Base-by-base conservation (phyloP, 2,888 invertebrate genomes). In the Pteria penguin region DNA sequence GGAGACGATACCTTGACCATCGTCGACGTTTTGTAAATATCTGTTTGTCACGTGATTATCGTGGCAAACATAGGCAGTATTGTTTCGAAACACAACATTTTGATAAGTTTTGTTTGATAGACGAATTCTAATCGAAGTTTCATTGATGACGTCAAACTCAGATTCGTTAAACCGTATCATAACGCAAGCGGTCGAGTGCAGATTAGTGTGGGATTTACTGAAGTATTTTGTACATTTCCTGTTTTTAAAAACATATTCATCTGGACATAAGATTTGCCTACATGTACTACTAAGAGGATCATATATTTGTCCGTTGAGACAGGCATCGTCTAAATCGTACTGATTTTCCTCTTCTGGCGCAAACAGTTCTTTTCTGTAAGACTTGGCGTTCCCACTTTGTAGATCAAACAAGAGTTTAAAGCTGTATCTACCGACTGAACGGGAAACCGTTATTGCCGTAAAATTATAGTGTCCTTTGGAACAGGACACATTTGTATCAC, bases 221-320 rank as follows among this genome's bases (percentile, higher is more conserved):
- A 33, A 18, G 26, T n/a, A 27, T 54, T 68, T 27, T 33, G 14
- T 14, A 66, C 76, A 77, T 57, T 60, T 69, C n/a, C 63, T 58
- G 29, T 73, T 57, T 68, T 65, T 45, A 33, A 57, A 77, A 27
- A 73, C 36, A 57, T 68, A 57, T 14, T 72, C 69, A 33, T 24
- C 26, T 54, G 36, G 31, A 36, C 76, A 77, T 14, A 68, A 26
- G 4, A 77, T 58, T 18, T 69, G 58, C 27, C 69, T 58, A 45
- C 76, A 77, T 1, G 24, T 55, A 18, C 60, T 66, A 24, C 69
- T 58, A 65, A 70, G 66, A 11, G 67, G 72, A 31, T 77, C 76
- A n/a, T 65, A 69, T 24, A 77, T 11, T 36, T 66, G 52, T 18
- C n/a, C 27, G 4, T 14, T 36, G 11, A 45, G 8, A 36, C 76